Evolutionary conservation across 2,113 vertebrate genomes (phyloP), one percentile per base, ranked within the genome.

Genomic region (Atractosteus spatula): DNA sequence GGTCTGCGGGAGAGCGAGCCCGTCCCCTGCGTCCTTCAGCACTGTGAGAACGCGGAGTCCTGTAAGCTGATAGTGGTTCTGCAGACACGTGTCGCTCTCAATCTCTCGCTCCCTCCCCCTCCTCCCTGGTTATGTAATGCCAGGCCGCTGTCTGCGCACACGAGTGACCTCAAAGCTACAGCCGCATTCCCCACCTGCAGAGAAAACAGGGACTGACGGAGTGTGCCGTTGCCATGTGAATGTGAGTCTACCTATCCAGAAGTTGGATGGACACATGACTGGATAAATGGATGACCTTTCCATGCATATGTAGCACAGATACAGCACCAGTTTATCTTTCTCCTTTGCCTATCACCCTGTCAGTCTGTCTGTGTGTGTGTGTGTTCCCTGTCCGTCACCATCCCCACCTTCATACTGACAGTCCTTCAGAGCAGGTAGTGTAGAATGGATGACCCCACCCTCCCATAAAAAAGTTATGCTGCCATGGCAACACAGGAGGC

Each of bases 401-500:
- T 16, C n/a, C 8, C 62, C 62, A 8, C 3, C 6, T 29, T 17
- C 8, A 72, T 11, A 41, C 29, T 29, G 29, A 29, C 29, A 29
- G 2, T 29, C 29, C 29, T n/a, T n/a, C 29, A 29, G 29, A 29
- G 29, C 29, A 29, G 29, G 29, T 29, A 29, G 29, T 29, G 29
- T 29, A 29, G 29, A 29, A 29, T 29, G 29, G 29, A 29, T 29
- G 29, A 29, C 29, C 29, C 29, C 29, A 29, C 29, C 29, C 29
- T 29, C 29, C 29, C 29, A 29, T n/a, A 29, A 29, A 29, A 29
- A 29, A 29, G 29, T 29, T 29, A 29, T 29, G 29, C 29, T 2
- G 29, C 29, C 29, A 29, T 29, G 29, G 29, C 29, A 51, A 10
- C 47, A 51, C 47, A 51, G 47, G 47, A 29, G n/a, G 17, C 87